Conservation (phyloP, 2,888 invertebrate genomes). For the Mystacides longicornis region DNA sequence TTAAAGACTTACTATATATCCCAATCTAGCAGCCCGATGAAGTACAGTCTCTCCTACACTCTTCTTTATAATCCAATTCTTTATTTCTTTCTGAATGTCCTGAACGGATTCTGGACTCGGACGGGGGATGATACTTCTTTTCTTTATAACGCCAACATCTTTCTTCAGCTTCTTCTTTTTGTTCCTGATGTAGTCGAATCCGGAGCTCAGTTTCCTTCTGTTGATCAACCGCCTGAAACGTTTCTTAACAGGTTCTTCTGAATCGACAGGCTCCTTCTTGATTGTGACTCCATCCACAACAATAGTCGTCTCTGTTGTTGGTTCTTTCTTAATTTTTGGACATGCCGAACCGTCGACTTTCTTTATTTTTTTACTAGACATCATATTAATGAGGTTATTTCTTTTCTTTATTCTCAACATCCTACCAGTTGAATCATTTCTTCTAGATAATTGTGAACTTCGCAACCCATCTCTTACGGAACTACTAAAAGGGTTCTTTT, state of each 20-base stretch:
- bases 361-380: conserved; percentile 42
- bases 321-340: conserved; percentile 39
- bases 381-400: conserved; percentile 42
- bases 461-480: conserved; percentile 45
- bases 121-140: conserved; percentile 38
- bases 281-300: background rate
- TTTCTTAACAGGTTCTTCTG: conserved; percentile 37
- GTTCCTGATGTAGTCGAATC: conserved; percentile 84
- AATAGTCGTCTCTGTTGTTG: conserved; percentile 30
- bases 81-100: conserved; percentile 79
- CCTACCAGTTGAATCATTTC: conserved; percentile 43
- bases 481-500: conserved; percentile 35
- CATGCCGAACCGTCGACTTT: conserved; percentile 30
- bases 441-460: conserved; percentile 44
- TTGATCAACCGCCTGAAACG: conserved; percentile 57
- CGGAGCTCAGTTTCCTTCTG: conserved; percentile 71
- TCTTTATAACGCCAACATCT: conserved; percentile 46
- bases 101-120: conserved; percentile 60
- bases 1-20: conserved; percentile 64
- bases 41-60: conserved; percentile 89
- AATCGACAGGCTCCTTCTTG: conserved; percentile 6
- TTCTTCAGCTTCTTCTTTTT: conserved; percentile 69
- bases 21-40: conserved; percentile 84
- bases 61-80: conserved; percentile 89
- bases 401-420: conserved; percentile 44